Evolutionary conservation across 2,797 vertebrate species (phyloP).

Genomic region (Acrocephalus scirpaceus): DNA sequence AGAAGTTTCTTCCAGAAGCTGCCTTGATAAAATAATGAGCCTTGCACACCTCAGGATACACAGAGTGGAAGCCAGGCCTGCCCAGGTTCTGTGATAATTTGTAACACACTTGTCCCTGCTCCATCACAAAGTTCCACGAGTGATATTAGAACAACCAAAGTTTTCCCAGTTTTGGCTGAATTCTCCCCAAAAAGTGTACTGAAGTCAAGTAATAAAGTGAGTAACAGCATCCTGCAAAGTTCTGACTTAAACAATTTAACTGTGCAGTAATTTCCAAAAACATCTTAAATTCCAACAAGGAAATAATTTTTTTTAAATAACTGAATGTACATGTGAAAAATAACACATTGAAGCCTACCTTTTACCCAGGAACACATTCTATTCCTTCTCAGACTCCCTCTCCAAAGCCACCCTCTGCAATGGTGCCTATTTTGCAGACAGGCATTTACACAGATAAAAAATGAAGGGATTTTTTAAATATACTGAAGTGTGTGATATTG

Average conservation of each 20-base stretch:
- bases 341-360: background rate
- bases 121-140: accelerated
- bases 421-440: background rate
- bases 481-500: background rate
- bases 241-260: background rate
- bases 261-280: background rate
- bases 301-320: accelerated
- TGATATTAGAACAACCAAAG: background rate
- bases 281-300: background rate
- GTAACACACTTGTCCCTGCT: background rate
- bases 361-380: background rate
- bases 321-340: background rate
- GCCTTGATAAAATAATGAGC: accelerated
- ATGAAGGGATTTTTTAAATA: background rate
- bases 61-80: background rate
- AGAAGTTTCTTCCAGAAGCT: background rate
- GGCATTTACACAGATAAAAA: background rate
- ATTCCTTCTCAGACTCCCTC: background rate
- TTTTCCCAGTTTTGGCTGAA: background rate
- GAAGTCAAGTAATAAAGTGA: background rate
- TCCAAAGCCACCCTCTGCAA: background rate
- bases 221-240: background rate
- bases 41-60: background rate
- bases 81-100: too few species aligned
- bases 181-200: background rate